Conservation (phyloP, 1,140 invertebrate genomes). For the Zaprionus taronus region DNA sequence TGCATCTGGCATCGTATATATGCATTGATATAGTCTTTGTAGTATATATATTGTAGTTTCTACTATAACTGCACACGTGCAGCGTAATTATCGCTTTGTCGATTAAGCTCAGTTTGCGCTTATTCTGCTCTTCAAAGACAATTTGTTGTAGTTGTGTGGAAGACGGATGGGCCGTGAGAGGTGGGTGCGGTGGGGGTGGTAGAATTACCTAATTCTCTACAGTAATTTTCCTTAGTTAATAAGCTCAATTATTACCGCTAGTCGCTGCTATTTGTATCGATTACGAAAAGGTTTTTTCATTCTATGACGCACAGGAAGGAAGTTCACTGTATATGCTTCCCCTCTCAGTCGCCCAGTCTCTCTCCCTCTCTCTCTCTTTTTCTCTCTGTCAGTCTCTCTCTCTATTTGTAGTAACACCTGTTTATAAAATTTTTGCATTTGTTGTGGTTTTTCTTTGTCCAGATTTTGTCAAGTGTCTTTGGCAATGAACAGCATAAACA, state of each 20-base stretch:
- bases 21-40: background rate
- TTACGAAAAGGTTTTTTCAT: background rate
- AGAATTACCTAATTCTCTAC: background rate
- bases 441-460: constrained; percentile 59
- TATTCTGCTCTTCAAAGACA: background rate
- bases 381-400: constrained; percentile 14
- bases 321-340: background rate
- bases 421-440: constrained; percentile 39
- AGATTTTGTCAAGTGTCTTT: constrained; percentile 76
- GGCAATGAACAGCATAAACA: constrained; percentile 75
- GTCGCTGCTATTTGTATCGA: background rate
- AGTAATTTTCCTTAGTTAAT: background rate
- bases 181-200: background rate
- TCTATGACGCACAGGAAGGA: background rate
- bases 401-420: constrained; percentile 67
- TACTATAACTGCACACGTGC: constrained; percentile 1
- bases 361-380: background rate
- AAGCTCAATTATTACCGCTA: background rate
- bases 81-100: background rate
- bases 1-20: background rate
- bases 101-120: background rate
- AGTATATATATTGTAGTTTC: background rate
- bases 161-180: background rate
- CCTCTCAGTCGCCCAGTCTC: background rate
- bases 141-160: background rate